phyloP scores from a whole-genome alignment of 2,888 invertebrate species.

The Keiferia lycopersicella region DNA sequence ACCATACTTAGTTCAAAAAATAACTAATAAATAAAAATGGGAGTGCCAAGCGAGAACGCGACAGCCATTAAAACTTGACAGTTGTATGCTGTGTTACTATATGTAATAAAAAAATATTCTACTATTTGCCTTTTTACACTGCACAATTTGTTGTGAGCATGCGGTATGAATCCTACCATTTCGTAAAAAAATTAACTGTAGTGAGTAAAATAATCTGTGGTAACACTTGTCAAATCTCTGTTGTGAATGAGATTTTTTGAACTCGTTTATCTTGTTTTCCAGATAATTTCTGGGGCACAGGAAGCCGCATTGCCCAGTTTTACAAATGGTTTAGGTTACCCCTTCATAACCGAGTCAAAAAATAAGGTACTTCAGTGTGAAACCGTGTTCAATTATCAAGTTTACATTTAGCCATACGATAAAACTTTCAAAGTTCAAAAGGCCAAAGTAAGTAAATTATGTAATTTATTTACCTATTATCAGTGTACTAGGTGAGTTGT shows the following conservation, averaged over 20 bases:
- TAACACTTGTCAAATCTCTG: background rate
- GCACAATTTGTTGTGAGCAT: no score
- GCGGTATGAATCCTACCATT: background rate
- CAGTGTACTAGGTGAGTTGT: slow-evolving; percentile 9
- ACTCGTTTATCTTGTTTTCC: slow-evolving; percentile 26
- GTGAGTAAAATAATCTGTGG: background rate
- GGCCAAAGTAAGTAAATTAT: slow-evolving; percentile 27
- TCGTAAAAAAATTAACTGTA: background rate
- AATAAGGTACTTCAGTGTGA: background rate
- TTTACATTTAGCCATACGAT: slow-evolving; percentile 5
- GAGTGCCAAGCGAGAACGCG: slow-evolving; percentile 21
- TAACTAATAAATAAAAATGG: slow-evolving; percentile 13
- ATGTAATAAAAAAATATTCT: background rate
- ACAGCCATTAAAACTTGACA: slow-evolving; percentile 20
- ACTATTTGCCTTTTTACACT: background rate
- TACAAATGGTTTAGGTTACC: background rate
- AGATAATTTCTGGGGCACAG: slow-evolving; percentile 15
- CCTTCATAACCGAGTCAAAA: background rate
- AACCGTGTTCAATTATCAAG: background rate
- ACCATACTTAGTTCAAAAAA: background rate
- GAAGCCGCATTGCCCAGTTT: background rate
- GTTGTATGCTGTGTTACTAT: background rate
- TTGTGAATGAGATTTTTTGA: slow-evolving; percentile 9
- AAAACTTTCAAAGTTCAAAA: slow-evolving; percentile 24
- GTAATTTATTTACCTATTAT: slow-evolving; percentile 22